Conservation (phyloP, 2,113 vertebrate species). For the Oryzias woworae region DNA sequence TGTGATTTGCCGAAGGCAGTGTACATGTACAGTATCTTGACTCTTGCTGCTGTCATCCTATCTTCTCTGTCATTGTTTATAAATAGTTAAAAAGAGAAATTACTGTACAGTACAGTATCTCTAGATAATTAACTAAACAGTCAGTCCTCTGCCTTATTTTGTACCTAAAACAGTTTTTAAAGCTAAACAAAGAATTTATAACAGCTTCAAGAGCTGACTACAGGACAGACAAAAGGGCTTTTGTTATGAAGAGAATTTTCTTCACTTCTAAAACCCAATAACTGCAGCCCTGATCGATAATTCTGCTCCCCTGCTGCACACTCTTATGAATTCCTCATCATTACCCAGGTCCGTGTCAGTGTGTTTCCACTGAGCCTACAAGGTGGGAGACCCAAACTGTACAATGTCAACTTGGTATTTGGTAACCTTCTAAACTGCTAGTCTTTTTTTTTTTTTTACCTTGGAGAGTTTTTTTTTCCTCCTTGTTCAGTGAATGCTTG, state of each 20-base stretch:
- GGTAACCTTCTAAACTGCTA: constrained; percentile 7
- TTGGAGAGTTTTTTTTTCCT: too few species aligned
- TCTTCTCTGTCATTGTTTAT: too few species aligned
- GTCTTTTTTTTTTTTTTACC: constrained; percentile 16
- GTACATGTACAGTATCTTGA: too few species aligned
- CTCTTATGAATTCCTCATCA: constrained; percentile 18
- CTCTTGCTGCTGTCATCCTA: too few species aligned
- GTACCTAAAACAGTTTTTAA: neutral
- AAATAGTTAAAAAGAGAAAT: too few species aligned
- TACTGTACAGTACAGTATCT: too few species aligned
- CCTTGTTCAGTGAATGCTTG: constrained; percentile 8
- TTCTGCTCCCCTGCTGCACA: neutral
- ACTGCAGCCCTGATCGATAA: constrained; percentile 28
- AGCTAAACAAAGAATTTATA: neutral
- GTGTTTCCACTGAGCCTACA: constrained; percentile 2
- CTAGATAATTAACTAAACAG: too few species aligned
- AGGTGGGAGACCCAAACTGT: constrained; percentile 1
- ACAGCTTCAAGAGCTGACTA: neutral
- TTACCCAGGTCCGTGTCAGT: constrained; percentile 8
- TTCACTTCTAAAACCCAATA: constrained; percentile 10
- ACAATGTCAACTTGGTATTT: constrained; percentile 2
- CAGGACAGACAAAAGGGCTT: neutral
- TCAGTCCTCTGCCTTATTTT: too few species aligned
- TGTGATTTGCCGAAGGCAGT: too few species aligned
- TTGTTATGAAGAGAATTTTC: constrained; percentile 3